Evolutionary conservation across 2,888 invertebrate genomes (phyloP), one percentile per base, ranked within the genome.

Genomic region (Hyalella azteca): DNA sequence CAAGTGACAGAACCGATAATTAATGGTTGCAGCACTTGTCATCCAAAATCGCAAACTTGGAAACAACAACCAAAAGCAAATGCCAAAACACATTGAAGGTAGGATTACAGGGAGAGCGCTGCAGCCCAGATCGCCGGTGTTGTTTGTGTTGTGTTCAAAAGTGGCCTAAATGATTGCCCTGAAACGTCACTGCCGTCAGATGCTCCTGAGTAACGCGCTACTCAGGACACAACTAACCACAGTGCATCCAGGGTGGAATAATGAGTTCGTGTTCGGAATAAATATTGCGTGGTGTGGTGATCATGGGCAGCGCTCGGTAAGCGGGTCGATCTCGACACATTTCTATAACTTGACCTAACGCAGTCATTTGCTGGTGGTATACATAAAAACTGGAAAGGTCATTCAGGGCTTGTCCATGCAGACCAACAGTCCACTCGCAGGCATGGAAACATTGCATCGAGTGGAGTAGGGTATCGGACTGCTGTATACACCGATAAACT

Each of bases 401-500:
- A 66, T 11, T 66, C 66, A 66, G 66, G 39, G 66, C 66, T 66
- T 36, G 66, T 66, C 66, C 66, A 66, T 66, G 66, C 66, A 66
- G 66, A 66, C 29, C 66, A 66, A 32, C 36, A 36, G 36, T 66
- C 22, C 66, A 66, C 66, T 66, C 66, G 66, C 66, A 66, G 66
- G 66, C 41, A 32, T 48, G 50, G 73, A 73, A 73, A 22, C 40
- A 79, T 49, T 73, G 73, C 39, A n/a, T n/a, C n/a, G 32, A 49
- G 73, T 45, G 39, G 73, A n/a, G 66, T 66, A 48, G 26, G 22
- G 15, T 40, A 41, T 32, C 39, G 79, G 48, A 32, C 49, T 45
- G 59, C 66, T 60, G 59, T 41, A 60, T 66, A 59, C 66, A 78
- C 59, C 78, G 60, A 66, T 66, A 36, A 75, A 73, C 39, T 73